Evolutionary conservation across 2,888 invertebrate species (phyloP).

Genomic region (Pyralis farinalis): DNA sequence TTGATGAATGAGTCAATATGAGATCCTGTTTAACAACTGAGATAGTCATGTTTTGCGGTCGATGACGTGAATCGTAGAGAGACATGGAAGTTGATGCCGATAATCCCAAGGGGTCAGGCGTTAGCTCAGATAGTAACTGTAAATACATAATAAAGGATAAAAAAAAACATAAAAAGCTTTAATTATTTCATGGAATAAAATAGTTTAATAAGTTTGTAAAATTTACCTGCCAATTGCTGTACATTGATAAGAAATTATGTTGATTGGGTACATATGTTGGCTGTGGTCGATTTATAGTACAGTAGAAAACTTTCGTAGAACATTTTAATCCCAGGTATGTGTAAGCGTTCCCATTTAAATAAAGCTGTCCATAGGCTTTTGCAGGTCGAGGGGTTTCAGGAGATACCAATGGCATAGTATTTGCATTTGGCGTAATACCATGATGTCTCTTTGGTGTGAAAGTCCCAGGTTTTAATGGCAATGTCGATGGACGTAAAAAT

Average conservation of each 20-base stretch:
- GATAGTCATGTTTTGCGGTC: constrained; percentile 80
- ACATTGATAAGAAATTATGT: constrained; percentile 94
- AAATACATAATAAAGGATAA: constrained; percentile 40
- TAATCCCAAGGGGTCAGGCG: constrained; percentile 84
- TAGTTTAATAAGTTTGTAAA: neutral
- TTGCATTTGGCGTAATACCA: constrained; percentile 90
- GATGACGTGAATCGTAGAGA: constrained; percentile 90
- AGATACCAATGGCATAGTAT: constrained; percentile 91
- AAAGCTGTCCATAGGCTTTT: constrained; percentile 93
- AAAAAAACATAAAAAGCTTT: constrained; percentile 1
- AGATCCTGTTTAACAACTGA: constrained; percentile 83
- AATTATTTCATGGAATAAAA: no score
- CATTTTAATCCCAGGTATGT: constrained; percentile 95
- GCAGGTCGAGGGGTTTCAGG: constrained; percentile 95
- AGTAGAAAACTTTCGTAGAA: constrained; percentile 94
- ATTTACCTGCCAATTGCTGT: constrained; percentile 94
- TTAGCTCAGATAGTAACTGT: constrained; percentile 84
- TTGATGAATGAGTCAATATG: constrained; percentile 84
- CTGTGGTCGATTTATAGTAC: constrained; percentile 95
- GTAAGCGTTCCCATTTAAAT: constrained; percentile 94
- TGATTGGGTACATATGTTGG: constrained; percentile 96
- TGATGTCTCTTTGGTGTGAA: constrained; percentile 91
- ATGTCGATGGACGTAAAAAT: constrained; percentile 90
- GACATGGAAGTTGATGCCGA: constrained; percentile 85
- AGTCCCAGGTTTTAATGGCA: constrained; percentile 92